Conservation (phyloP, 2,113 vertebrate species). For the Lynx canadensis region DNA sequence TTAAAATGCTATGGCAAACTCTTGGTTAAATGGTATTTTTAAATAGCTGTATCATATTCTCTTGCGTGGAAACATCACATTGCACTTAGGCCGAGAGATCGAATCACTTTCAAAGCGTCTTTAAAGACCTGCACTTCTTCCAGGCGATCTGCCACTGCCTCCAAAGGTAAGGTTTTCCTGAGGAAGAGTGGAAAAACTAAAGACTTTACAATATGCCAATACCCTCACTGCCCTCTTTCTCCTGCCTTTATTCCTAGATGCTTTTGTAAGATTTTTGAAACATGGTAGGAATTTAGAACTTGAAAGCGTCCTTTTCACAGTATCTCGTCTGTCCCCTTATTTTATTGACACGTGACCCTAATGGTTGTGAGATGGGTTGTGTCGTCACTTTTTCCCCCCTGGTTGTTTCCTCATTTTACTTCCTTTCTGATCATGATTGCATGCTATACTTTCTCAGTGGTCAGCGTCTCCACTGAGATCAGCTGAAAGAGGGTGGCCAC, state of each 20-base stretch:
- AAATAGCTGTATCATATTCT: slow-evolving; percentile 51
- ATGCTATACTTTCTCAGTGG: slow-evolving; percentile 39
- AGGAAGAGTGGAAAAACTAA: neutral
- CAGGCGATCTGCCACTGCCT: neutral
- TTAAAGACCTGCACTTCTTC: neutral
- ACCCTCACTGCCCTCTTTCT: neutral
- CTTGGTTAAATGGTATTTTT: slow-evolving; percentile 57
- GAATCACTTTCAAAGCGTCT: neutral
- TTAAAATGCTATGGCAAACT: slow-evolving; percentile 35
- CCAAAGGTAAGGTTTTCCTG: neutral
- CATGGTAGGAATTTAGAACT: neutral
- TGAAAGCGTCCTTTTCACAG: neutral
- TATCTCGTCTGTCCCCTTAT: neutral
- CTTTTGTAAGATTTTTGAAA: neutral
- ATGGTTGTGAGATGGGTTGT: neutral
- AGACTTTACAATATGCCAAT: neutral
- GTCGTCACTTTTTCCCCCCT: neutral
- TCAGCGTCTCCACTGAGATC: slow-evolving; percentile 52
- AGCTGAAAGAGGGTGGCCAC: slow-evolving; percentile 26
- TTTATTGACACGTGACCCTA: neutral
- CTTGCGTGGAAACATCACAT: slow-evolving; percentile 10
- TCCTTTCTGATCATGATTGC: slow-evolving; percentile 21
- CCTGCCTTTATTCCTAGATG: neutral
- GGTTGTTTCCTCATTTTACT: slow-evolving; percentile 58
- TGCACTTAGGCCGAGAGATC: neutral